phyloP scores from a whole-genome alignment of 2,797 vertebrate genomes.

The Hoplostethus mediterraneus region DNA sequence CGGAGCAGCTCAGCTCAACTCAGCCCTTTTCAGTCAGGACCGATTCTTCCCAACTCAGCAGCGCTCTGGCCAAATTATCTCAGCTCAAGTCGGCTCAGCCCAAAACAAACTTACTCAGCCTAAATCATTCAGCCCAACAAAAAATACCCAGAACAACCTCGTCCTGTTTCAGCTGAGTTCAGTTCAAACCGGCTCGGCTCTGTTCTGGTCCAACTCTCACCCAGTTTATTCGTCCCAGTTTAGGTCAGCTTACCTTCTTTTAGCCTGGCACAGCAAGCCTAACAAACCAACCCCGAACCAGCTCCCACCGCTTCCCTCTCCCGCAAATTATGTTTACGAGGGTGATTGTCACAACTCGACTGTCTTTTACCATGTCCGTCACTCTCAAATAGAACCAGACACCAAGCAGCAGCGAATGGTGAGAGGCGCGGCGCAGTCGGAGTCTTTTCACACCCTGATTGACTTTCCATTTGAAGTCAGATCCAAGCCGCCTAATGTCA shows the following conservation, averaged over 20 bases:
- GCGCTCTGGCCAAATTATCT: slow-evolving; percentile 41
- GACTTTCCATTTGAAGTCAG: slow-evolving; percentile 79
- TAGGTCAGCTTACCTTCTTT: slow-evolving; percentile 38
- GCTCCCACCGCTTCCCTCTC: slow-evolving; percentile 37
- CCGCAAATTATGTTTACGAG: slow-evolving; percentile 69
- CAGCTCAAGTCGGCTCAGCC: slow-evolving; percentile 37
- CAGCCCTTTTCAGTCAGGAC: slow-evolving; percentile 34
- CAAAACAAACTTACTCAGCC: slow-evolving; percentile 39
- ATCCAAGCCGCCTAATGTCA: slow-evolving; percentile 79
- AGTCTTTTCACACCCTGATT: slow-evolving; percentile 75
- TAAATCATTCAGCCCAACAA: slow-evolving; percentile 10
- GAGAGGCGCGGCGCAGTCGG: slow-evolving; percentile 51
- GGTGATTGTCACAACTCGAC: slow-evolving; percentile 47
- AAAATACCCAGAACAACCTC: slow-evolving; percentile 3
- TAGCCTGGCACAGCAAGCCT: slow-evolving; percentile 29
- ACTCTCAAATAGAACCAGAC: slow-evolving; percentile 62
- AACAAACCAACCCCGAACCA: slow-evolving; percentile 39
- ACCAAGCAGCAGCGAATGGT: slow-evolving; percentile 45
- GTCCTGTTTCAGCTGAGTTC: slow-evolving; percentile 3
- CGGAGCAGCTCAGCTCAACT: slow-evolving; percentile 39
- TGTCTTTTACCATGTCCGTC: slow-evolving; percentile 59
- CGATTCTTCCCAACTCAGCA: slow-evolving; percentile 44
- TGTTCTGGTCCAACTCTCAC: not conserved
- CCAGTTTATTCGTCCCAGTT: slow-evolving; percentile 31
- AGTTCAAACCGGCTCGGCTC: not conserved